A percentile compares a stretch with the other conserved stretches of the same genome.
Evolutionary conservation across 2,113 vertebrate genomes (phyloP).

Genomic region (Centropus bengalensis): DNA sequence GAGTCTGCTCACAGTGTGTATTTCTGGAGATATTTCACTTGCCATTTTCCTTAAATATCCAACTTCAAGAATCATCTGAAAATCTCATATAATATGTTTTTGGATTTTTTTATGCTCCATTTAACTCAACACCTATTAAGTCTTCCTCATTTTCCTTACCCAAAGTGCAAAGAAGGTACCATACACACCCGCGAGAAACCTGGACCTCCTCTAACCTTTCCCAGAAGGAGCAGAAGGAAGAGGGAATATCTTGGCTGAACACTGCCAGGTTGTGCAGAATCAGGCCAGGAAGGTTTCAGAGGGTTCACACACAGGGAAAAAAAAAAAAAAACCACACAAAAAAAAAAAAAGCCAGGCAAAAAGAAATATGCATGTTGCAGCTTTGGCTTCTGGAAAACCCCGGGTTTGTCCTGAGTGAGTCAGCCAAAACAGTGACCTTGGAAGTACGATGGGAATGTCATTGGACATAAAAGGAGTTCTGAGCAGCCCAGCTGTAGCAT

Average conservation of each 20-base stretch:
- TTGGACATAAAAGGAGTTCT: not conserved
- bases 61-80: not conserved
- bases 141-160: not conserved
- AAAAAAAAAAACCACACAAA: fast-evolving
- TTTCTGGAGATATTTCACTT: not conserved
- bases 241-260: not conserved
- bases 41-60: not conserved
- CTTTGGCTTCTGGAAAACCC: constrained; percentile 30
- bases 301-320: not conserved
- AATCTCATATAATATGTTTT: fast-evolving
- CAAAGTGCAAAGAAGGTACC: not conserved
- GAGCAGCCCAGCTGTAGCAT: not conserved
- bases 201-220: not conserved
- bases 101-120: not conserved
- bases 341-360: not conserved
- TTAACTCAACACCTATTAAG: not conserved
- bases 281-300: not conserved
- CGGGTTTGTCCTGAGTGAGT: not conserved
- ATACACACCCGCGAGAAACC: fast-evolving
- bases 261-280: not conserved
- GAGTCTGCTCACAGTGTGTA: fast-evolving
- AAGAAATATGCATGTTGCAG: not conserved
- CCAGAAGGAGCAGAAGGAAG: not conserved
- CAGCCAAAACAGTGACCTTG: constrained; percentile 1
- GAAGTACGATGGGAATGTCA: constrained; percentile 28